A percentile compares a stretch with the other conserved stretches of the same genome.
phyloP scores from a whole-genome alignment of 2,113 vertebrate genomes.

The Callocephalon fimbriatum region DNA sequence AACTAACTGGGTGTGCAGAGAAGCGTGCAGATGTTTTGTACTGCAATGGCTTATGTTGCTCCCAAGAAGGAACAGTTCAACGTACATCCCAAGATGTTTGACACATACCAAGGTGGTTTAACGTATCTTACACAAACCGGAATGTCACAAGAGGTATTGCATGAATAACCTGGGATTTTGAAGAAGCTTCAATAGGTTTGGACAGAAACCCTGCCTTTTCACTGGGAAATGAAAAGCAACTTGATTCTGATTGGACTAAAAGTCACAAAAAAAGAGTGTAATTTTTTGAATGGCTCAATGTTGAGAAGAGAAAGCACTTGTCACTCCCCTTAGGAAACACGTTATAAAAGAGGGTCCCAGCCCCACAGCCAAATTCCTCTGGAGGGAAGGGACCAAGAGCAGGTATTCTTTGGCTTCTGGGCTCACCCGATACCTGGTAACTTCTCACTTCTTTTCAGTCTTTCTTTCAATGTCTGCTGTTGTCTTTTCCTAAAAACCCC shows the following conservation, averaged over 20 bases:
- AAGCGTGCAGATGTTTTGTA: accelerated
- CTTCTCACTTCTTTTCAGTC: background rate
- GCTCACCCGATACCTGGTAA: conserved; percentile 15
- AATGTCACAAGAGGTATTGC: conserved; percentile 54
- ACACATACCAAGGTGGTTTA: background rate
- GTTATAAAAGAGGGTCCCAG: background rate
- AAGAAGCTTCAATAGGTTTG: accelerated
- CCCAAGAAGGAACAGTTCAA: background rate
- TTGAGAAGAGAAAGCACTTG: background rate
- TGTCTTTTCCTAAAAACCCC: background rate
- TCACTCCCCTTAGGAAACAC: background rate
- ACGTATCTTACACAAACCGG: conserved; percentile 4
- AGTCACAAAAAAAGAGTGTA: background rate
- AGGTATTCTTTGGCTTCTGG: background rate
- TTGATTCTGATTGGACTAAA: background rate
- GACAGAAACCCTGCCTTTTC: background rate
- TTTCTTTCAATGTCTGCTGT: background rate
- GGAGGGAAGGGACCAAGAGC: background rate
- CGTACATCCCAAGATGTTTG: background rate
- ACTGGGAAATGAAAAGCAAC: background rate
- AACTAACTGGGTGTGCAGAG: background rate
- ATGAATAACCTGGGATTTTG: background rate
- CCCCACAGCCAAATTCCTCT: background rate
- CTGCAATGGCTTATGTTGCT: background rate
- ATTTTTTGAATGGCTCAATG: background rate